phyloP scores from a whole-genome alignment of 2,113 vertebrate species.

The Delphinus delphis region DNA sequence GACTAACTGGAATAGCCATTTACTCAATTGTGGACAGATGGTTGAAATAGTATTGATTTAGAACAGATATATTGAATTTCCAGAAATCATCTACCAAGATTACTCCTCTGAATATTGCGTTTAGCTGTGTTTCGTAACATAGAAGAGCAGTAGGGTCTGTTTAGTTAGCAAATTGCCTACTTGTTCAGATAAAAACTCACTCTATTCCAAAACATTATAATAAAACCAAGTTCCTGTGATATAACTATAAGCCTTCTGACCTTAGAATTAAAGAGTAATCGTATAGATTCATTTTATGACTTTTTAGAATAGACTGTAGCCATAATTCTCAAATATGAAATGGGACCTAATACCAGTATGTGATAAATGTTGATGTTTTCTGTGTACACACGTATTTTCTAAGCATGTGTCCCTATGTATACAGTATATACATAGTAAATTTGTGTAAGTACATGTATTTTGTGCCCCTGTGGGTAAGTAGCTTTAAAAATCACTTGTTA shows the following conservation, averaged over 20 bases:
- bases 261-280: constrained; percentile 61
- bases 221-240: constrained; percentile 46
- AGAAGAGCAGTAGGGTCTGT: constrained; percentile 42
- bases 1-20: constrained; percentile 39
- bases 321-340: constrained; percentile 67
- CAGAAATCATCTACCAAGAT: not conserved
- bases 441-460: constrained; percentile 49
- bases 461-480: constrained; percentile 50
- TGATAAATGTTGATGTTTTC: constrained; percentile 53
- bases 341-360: constrained; percentile 76
- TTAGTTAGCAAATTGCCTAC: constrained; percentile 38
- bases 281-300: constrained; percentile 56
- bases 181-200: constrained; percentile 9
- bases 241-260: constrained; percentile 48
- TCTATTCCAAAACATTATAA: constrained; percentile 27
- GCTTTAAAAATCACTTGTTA: constrained; percentile 43
- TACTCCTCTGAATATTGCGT: constrained; percentile 37
- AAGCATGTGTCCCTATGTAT: constrained; percentile 68
- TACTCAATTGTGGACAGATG: constrained; percentile 18
- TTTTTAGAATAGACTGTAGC: constrained; percentile 56
- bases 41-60: constrained; percentile 55
- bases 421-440: constrained; percentile 9
- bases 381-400: constrained; percentile 47
- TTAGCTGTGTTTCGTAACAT: constrained; percentile 47
- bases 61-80: constrained; percentile 34